Base-by-base conservation (phyloP, 2,113 vertebrate species). In the Litocranius walleri region DNA sequence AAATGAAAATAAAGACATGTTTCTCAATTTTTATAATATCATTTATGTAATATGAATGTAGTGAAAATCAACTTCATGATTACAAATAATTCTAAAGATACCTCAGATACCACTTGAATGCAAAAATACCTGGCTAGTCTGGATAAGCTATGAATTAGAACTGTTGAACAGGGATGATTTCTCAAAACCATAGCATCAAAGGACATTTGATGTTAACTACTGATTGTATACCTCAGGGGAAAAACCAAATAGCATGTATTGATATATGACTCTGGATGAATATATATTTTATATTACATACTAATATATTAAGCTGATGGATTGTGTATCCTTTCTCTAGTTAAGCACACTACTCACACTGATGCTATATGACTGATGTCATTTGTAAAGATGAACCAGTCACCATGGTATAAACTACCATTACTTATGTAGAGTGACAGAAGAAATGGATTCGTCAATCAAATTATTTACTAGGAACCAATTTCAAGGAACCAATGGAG, bases 341-440 rank as follows among this genome's bases (percentile, higher is more conserved):
- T 97, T 81, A 84, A 67, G 6, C 19, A 16, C 97, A 96, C 61
- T 78, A n/a, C 40, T 81, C 21, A 21, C 71, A 59, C 1, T 64
- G 59, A 81, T 95, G 25, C 80, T 48, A 91, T 43, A 74, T 12
- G 67, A 96, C 95, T 93, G 74, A 64, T 94, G 96, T 94, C 96
- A 97, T 88, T 97, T 95, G 74, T 48, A 83, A 97, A 88, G 88
- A 87, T 90, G 54, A 85, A 45, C 57, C 90, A 94, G 96, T 2
- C 54, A 30, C 91, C 85, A 43, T 82, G 80, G 88, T 91, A 43
- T 93, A 92, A 56, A 87, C 10, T 50, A 83, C 43, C 48, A 81
- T 94, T 5, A 77, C 92, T 98, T 85, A 59, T 98, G 91, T 71
- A 97, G 57, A 97, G 54, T 54, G 87, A 95, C 98, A 98, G 0